These are phyloP conservation scores for Aphaenogaster rudis DNA, from an alignment of 1,140 invertebrate species.

Conservation along the genomic window DNA sequence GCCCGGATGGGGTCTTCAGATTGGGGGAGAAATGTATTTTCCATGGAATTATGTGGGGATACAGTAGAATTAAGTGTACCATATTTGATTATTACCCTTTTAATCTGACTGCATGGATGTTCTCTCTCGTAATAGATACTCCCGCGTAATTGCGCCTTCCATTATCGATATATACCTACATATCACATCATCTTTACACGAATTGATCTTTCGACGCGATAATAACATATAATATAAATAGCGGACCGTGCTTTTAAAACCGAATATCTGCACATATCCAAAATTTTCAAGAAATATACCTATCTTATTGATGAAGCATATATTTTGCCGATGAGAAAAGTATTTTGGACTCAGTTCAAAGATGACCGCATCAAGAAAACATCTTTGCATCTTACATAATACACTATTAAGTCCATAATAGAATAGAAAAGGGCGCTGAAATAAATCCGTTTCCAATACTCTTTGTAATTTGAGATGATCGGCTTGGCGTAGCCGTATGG, in stretches of 20 bases:
- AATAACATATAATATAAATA: background rate
- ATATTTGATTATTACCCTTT: constrained; percentile 87
- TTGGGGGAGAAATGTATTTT: constrained; percentile 83
- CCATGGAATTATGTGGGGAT: constrained; percentile 82
- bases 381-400: constrained; percentile 48
- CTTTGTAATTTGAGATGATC: constrained; percentile 84
- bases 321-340: background rate
- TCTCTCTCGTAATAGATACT: constrained; percentile 56
- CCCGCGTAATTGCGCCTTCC: constrained; percentile 21
- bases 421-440: constrained; percentile 74
- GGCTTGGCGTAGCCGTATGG: constrained; percentile 76
- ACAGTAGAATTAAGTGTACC: constrained; percentile 82
- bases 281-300: background rate
- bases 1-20: constrained; percentile 76
- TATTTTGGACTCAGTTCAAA: constrained; percentile 25
- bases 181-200: background rate
- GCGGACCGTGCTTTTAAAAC: background rate
- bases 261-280: background rate
- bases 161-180: background rate
- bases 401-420: constrained; percentile 75
- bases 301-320: background rate
- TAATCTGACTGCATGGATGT: constrained; percentile 79
- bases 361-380: constrained; percentile 10
- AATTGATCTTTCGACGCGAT: background rate
- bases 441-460: constrained; percentile 84